Conservation (phyloP, 2,888 invertebrate genomes). For the Aphodius sticticus region DNA sequence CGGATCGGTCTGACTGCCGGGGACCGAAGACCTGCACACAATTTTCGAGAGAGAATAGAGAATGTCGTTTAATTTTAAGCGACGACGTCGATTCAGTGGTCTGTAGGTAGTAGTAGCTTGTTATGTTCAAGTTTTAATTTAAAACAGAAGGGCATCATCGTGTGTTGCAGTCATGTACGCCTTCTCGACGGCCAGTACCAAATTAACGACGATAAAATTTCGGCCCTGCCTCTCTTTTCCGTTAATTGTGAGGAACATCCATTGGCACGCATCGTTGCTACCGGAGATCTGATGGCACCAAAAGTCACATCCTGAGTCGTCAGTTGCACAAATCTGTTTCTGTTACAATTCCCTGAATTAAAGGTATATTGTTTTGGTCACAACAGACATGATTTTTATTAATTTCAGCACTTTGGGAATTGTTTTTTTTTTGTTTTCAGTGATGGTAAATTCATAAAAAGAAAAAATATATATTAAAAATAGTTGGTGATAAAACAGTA, state of each 20-base stretch:
- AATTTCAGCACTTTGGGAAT: too few species aligned
- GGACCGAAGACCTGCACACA: constrained; percentile 7
- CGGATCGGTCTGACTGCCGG: constrained; percentile 19
- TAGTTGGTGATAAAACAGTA: too few species aligned
- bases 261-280: not conserved
- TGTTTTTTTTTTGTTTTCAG: too few species aligned
- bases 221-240: constrained; percentile 39
- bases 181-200: constrained; percentile 33
- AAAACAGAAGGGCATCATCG: constrained; percentile 36
- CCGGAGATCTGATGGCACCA: not conserved
- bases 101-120: not conserved
- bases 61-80: constrained; percentile 8
- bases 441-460: too few species aligned
- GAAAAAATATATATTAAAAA: too few species aligned
- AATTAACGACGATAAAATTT: constrained; percentile 43
- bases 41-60: not conserved
- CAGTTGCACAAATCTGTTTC: not conserved
- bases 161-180: constrained; percentile 13
- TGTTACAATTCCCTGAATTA: not conserved
- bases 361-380: too few species aligned
- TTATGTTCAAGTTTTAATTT: constrained; percentile 32
- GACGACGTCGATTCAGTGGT: not conserved
- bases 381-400: too few species aligned
- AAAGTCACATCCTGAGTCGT: not conserved
- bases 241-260: constrained; percentile 42